Base-by-base conservation (phyloP, 2,797 vertebrate species). In the Halcyon leucocephala region DNA sequence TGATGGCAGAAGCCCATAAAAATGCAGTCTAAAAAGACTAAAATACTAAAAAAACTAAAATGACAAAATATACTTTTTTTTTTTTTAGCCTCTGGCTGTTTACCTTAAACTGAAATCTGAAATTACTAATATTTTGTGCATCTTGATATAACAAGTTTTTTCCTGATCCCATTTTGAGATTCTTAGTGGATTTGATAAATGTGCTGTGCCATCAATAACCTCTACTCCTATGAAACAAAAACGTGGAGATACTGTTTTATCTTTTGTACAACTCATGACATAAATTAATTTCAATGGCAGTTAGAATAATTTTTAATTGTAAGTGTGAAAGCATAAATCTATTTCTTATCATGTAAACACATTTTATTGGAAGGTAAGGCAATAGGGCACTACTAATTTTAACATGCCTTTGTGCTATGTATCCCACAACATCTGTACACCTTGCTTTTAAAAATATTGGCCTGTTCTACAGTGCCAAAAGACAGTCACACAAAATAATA, bases 261-360 rank as follows among this genome's bases (percentile, higher is more conserved):
- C 29, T 2, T 80, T 73, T 51, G 6, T 57, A 13, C 51, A 58
- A 57, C 37, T 80, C 35, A 44, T 31, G 14, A 3, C 48, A 41
- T 65, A 86, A 82, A 90, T 69, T 2, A 42, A 72, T 93, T 39
- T 49, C 41, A 41, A 2, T 81, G 10, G 14, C 54, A 90, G 31
- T 49, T 44, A 66, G 28, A 97, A 49, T 74, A 66, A 19, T 91
- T 97, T 95, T 96, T 90, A 78, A 67, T 95, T 37, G 8, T 80
- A 84, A 91, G n/a, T 86, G 33, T 81, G 49, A 92, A 95, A 83
- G 64, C 76, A 74, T 60, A 91, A 61, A 78, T 58, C 5, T 62
- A 44, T 57, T 74, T 93, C 71, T 95, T 96, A 72, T 48, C 69
- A 60, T 21, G 51, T 74, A 74, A 79, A 76, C 69, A 79, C 31